These are phyloP conservation scores for Sander vitreus DNA, from an alignment of 2,113 vertebrate genomes.

Conservation along the genomic window DNA sequence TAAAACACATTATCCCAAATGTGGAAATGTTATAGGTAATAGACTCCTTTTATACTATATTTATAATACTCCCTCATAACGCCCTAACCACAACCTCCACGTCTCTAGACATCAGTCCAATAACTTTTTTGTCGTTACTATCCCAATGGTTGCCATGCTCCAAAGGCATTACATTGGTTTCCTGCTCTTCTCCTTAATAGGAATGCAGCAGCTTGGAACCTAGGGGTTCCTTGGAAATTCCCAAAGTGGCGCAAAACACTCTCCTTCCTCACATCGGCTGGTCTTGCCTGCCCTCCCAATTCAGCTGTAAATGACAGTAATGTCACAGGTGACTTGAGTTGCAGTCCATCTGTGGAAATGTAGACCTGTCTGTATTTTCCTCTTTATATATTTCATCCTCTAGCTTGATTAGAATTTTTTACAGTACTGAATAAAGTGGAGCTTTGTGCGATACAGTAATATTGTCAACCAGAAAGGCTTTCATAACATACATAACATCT, in stretches of 20 bases:
- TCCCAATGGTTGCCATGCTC: conserved; percentile 49
- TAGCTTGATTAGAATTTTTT: conserved; percentile 38
- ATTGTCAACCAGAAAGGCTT: conserved; percentile 2
- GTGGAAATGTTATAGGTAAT: conserved; percentile 44
- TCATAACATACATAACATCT: neutral
- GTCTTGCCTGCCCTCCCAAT: conserved; percentile 48
- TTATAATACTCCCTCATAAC: conserved; percentile 13
- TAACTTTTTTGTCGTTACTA: conserved; percentile 26
- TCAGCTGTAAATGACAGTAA: conserved; percentile 76
- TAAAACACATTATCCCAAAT: conserved; percentile 55
- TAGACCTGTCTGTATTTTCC: conserved; percentile 50
- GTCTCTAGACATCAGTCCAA: conserved; percentile 39
- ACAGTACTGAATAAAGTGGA: neutral
- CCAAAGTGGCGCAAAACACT: conserved; percentile 64
- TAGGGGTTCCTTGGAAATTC: conserved; percentile 74
- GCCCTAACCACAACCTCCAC: conserved; percentile 14
- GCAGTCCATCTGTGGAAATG: conserved; percentile 68
- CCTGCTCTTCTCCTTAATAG: conserved; percentile 68
- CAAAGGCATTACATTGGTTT: conserved; percentile 58
- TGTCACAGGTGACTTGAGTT: conserved; percentile 78
- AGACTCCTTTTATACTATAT: conserved; percentile 44
- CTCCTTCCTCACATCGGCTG: conserved; percentile 35
- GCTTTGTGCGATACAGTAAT: neutral
- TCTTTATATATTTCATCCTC: conserved; percentile 30
- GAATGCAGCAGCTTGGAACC: conserved; percentile 69